Evolutionary conservation across 2,797 vertebrate species (phyloP).

Genomic region (Sebastolobus altivelis): DNA sequence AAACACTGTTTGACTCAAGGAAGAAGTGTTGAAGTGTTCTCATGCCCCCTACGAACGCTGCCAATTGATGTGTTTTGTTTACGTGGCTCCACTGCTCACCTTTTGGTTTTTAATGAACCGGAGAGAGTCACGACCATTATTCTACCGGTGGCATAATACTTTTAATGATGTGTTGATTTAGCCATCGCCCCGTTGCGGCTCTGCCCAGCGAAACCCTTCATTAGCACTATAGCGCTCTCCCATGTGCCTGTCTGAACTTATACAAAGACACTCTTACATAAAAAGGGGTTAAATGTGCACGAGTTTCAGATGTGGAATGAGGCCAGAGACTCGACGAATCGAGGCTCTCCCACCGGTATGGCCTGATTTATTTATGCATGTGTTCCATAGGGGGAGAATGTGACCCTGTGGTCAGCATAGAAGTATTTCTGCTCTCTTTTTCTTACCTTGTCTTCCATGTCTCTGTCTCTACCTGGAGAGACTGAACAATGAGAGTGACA

Average conservation of each 20-base stretch:
- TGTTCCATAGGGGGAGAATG: constrained; percentile 20
- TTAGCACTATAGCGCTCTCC: constrained; percentile 55
- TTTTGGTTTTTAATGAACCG: constrained; percentile 74
- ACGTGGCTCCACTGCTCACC: constrained; percentile 44
- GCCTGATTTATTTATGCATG: constrained; percentile 54
- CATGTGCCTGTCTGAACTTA: constrained; percentile 20
- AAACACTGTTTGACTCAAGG: constrained; percentile 12
- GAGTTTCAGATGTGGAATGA: constrained; percentile 57
- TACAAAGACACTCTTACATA: constrained; percentile 30
- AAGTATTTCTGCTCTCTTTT: constrained; percentile 15
- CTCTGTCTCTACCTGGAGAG: constrained; percentile 1
- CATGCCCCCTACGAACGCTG: constrained; percentile 23
- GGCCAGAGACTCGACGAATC: constrained; percentile 29
- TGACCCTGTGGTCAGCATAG: constrained; percentile 38
- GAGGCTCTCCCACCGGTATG: constrained; percentile 33
- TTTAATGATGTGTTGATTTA: constrained; percentile 71
- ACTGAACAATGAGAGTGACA: constrained; percentile 9
- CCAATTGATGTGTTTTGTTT: constrained; percentile 74
- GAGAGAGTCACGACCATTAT: constrained; percentile 45
- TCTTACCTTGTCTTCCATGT: neutral
- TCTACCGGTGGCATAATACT: constrained; percentile 39
- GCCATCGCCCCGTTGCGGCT: constrained; percentile 22
- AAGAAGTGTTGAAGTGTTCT: constrained; percentile 24
- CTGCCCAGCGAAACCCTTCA: constrained; percentile 54
- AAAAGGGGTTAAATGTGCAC: constrained; percentile 55